Conservation (phyloP, 2,888 invertebrate genomes). For the Fabriciana adippe region DNA sequence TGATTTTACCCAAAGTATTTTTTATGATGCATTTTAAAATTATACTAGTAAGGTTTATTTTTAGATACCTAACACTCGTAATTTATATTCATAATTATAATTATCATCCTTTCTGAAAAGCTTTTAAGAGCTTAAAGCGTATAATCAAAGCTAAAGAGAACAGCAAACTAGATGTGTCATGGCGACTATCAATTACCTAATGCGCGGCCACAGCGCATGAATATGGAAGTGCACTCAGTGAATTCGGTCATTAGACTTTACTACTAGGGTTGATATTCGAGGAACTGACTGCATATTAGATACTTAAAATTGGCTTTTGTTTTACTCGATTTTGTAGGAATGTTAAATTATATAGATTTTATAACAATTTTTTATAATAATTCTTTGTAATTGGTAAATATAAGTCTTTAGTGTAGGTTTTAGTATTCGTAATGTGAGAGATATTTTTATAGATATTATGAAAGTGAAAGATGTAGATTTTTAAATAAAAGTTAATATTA, state of each 20-base stretch:
- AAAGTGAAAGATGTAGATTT: neutral
- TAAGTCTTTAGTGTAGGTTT: too few species aligned
- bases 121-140: neutral
- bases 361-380: too few species aligned
- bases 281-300: slow-evolving; percentile 12
- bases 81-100: too few species aligned
- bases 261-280: slow-evolving; percentile 32
- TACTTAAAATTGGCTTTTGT: neutral
- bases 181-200: slow-evolving; percentile 62
- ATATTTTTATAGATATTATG: too few species aligned
- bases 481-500: neutral
- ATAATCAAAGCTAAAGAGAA: slow-evolving; percentile 20
- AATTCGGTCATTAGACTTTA: slow-evolving; percentile 60
- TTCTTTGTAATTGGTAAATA: too few species aligned
- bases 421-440: too few species aligned
- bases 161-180: slow-evolving; percentile 27
- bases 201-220: slow-evolving; percentile 58
- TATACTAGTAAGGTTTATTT: too few species aligned
- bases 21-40: too few species aligned
- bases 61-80: too few species aligned
- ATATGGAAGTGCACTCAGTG: slow-evolving; percentile 64
- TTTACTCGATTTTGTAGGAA: neutral
- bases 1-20: too few species aligned
- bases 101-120: neutral
- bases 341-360: neutral